phyloP scores from a whole-genome alignment of 1,140 invertebrate species.

The Argopecten irradians region DNA sequence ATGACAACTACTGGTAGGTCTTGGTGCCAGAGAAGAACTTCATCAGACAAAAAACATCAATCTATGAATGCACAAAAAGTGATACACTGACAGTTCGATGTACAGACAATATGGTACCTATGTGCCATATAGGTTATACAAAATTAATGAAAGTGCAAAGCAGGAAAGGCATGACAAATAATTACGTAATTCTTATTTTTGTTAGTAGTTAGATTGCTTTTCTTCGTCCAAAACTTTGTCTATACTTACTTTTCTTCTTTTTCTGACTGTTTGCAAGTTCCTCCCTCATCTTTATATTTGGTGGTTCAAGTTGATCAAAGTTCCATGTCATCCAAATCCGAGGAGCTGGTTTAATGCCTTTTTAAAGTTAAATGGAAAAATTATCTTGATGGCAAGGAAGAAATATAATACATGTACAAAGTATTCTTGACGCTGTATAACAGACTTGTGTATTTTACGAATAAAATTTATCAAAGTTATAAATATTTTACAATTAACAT shows the following conservation, averaged over 20 bases:
- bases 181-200: neutral
- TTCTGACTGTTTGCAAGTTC: constrained; percentile 67
- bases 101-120: neutral
- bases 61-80: no score
- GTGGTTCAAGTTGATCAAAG: constrained; percentile 70
- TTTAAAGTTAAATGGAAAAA: neutral
- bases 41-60: no score
- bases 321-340: constrained; percentile 71
- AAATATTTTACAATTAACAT: no score
- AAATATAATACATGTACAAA: no score
- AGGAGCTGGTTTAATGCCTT: constrained; percentile 71
- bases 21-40: no score
- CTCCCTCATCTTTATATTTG: constrained; percentile 70
- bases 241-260: constrained; percentile 64
- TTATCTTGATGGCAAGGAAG: neutral
- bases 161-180: neutral
- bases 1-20: no score
- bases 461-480: no score
- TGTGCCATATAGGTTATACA: neutral
- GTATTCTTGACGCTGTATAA: no score
- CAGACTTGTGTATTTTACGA: no score
- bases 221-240: neutral
- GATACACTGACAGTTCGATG: no score
- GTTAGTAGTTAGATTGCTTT: neutral
- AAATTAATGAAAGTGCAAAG: neutral